Conservation (phyloP, 2,888 invertebrate genomes). For the Rhingia rostrata region DNA sequence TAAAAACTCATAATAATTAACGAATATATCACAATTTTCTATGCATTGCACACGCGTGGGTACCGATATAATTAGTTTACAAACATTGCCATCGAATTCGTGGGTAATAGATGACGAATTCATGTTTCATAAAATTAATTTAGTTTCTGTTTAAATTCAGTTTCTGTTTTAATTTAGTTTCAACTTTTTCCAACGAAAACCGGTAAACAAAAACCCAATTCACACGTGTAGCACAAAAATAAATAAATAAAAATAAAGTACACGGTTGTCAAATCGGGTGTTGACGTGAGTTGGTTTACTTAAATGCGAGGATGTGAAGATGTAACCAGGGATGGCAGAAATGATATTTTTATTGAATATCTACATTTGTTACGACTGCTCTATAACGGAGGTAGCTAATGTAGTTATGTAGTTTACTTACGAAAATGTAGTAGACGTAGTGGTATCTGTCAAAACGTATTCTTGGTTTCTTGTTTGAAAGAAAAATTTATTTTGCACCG, state of each 20-base stretch:
- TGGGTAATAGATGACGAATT: conserved; percentile 1
- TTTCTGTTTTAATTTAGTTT: not conserved
- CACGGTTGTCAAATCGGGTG: conserved; percentile 2
- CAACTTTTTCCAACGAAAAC: not conserved
- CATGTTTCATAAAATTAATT: not conserved
- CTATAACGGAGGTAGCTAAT: too few relatives aligned
- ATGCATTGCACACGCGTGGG: conserved; percentile 77
- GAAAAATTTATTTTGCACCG: too few relatives aligned
- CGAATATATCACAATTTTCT: conserved; percentile 80
- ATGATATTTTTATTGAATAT: too few relatives aligned
- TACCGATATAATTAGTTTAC: conserved; percentile 40
- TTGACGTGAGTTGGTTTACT: conserved; percentile 3
- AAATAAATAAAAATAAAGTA: not conserved
- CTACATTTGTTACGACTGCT: too few relatives aligned
- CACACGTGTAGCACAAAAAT: conserved; percentile 22
- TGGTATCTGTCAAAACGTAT: too few relatives aligned
- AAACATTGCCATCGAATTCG: conserved; percentile 48
- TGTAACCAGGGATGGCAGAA: too few relatives aligned
- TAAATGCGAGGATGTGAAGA: not conserved
- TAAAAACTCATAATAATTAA: conserved; percentile 79
- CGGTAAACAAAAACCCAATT: too few relatives aligned
- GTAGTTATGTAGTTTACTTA: too few relatives aligned
- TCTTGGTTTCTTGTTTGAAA: too few relatives aligned
- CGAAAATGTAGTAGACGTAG: too few relatives aligned
- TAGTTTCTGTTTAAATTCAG: conserved; percentile 7